Conservation (phyloP, 2,888 invertebrate genomes). For the Leptinotarsa peninsularis region DNA sequence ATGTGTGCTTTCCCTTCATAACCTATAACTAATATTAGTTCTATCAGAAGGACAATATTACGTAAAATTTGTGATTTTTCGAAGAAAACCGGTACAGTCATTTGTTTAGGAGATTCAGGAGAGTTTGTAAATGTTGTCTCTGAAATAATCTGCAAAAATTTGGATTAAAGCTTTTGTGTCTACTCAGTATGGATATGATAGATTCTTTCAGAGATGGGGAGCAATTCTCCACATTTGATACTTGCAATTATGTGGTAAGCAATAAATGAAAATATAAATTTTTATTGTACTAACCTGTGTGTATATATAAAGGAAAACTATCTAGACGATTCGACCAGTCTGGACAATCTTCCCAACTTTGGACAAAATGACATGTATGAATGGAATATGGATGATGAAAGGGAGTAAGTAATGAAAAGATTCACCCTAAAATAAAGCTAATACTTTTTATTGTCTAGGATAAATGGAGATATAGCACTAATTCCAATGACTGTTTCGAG, state of each 20-base stretch:
- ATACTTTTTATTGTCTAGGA: conserved; percentile 52
- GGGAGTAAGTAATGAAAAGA: conserved; percentile 60
- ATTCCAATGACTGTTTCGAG: conserved; percentile 58
- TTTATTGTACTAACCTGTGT: conserved; percentile 21
- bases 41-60: conserved; percentile 45
- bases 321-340: conserved; percentile 42
- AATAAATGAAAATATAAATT: conserved; percentile 5
- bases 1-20: conserved; percentile 49
- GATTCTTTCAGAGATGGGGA: conserved; percentile 68
- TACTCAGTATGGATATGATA: conserved; percentile 67
- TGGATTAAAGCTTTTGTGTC: conserved; percentile 30
- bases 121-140: conserved; percentile 11
- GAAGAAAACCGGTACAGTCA: conserved; percentile 1
- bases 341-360: conserved; percentile 35
- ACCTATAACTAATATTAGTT: conserved; percentile 49
- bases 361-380: conserved; percentile 42
- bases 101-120: not conserved
- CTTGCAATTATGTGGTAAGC: conserved; percentile 46
- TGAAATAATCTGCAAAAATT: conserved; percentile 24
- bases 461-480: conserved; percentile 65
- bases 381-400: conserved; percentile 56
- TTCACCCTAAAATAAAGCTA: not conserved
- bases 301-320: conserved; percentile 41
- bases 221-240: conserved; percentile 63
- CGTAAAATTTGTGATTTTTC: conserved; percentile 39